Percentiles rank a stretch among this genome's conserved stretches.
Conservation (phyloP, 2,888 invertebrate species). For the Agrenia bidenticulata region DNA sequence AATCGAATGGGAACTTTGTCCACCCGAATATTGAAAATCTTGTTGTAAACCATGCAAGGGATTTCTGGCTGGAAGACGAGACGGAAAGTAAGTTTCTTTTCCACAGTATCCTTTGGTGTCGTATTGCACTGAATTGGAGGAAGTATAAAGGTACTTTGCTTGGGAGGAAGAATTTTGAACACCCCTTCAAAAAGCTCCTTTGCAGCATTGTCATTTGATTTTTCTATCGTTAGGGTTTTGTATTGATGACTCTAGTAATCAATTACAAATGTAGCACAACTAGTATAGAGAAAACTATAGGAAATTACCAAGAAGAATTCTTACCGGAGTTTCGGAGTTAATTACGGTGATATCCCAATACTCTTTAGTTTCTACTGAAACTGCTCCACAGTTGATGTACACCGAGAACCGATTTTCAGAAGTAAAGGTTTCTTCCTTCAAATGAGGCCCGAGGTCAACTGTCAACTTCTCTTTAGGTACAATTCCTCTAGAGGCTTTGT, state of each 20-base stretch:
- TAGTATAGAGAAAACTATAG: too few relatives aligned
- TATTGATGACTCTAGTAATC: constrained; percentile 22
- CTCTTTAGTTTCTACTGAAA: constrained; percentile 35
- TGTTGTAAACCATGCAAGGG: constrained; percentile 33
- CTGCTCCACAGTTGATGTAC: constrained; percentile 37
- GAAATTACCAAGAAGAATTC: too few relatives aligned
- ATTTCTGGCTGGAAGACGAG: constrained; percentile 36
- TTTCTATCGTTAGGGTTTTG: constrained; percentile 21
- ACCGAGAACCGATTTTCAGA: constrained; percentile 25
- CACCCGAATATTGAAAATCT: constrained; percentile 30
- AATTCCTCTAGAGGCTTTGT: neutral
- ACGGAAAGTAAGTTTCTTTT: constrained; percentile 30
- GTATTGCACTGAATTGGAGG: neutral
- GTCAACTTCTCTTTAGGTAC: constrained; percentile 21
- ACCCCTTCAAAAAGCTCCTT: constrained; percentile 29
- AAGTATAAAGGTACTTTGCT: constrained; percentile 17
- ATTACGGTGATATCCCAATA: constrained; percentile 31
- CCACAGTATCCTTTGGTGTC: neutral
- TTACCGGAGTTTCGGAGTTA: constrained; percentile 21
- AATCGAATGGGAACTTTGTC: constrained; percentile 34
- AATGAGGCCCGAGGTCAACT: constrained; percentile 24
- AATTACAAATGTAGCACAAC: neutral
- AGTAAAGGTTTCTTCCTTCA: constrained; percentile 11
- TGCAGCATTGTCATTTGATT: constrained; percentile 15
- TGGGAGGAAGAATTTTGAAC: constrained; percentile 30